These are phyloP conservation scores for Ceratina japonica DNA, from an alignment of 1,140 invertebrate genomes.

Conservation along the genomic window DNA sequence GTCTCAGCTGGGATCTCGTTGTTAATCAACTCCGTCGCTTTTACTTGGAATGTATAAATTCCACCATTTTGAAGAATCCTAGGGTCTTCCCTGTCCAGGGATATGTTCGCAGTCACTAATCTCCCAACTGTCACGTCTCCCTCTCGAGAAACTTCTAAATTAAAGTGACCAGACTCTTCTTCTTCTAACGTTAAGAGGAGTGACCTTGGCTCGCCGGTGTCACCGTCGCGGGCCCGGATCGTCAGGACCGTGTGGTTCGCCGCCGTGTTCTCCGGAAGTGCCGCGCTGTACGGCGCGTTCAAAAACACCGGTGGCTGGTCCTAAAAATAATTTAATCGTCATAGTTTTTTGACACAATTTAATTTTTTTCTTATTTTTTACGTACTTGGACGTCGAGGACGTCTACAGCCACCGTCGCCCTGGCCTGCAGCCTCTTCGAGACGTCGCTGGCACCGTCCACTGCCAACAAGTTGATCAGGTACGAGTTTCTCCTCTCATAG, in stretches of 20 bases:
- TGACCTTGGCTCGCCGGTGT: slow-evolving; percentile 85
- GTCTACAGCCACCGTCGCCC: slow-evolving; percentile 86
- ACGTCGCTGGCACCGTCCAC: slow-evolving; percentile 82
- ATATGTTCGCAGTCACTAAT: slow-evolving; percentile 83
- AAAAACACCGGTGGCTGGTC: slow-evolving; percentile 90
- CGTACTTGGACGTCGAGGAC: slow-evolving; percentile 86
- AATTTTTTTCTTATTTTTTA: no score
- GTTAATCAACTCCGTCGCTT: slow-evolving; percentile 87
- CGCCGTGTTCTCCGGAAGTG: slow-evolving; percentile 86
- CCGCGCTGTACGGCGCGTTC: slow-evolving; percentile 88
- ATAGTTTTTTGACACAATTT: no score
- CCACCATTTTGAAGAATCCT: slow-evolving; percentile 87
- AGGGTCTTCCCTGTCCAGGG: slow-evolving; percentile 87
- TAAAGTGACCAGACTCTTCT: slow-evolving; percentile 85
- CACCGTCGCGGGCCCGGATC: slow-evolving; percentile 87
- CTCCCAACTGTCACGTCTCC: slow-evolving; percentile 78
- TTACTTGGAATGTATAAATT: slow-evolving; percentile 87
- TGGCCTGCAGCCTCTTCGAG: slow-evolving; percentile 81
- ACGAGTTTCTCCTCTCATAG: slow-evolving; percentile 87
- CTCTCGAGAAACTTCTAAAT: slow-evolving; percentile 79
- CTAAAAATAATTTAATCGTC: no score
- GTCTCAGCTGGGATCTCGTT: slow-evolving; percentile 85
- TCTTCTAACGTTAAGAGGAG: slow-evolving; percentile 84
- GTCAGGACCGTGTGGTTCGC: slow-evolving; percentile 83
- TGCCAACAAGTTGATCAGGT: slow-evolving; percentile 85